Conservation (phyloP, 2,888 invertebrate genomes). For the Drosophila affinis region DNA sequence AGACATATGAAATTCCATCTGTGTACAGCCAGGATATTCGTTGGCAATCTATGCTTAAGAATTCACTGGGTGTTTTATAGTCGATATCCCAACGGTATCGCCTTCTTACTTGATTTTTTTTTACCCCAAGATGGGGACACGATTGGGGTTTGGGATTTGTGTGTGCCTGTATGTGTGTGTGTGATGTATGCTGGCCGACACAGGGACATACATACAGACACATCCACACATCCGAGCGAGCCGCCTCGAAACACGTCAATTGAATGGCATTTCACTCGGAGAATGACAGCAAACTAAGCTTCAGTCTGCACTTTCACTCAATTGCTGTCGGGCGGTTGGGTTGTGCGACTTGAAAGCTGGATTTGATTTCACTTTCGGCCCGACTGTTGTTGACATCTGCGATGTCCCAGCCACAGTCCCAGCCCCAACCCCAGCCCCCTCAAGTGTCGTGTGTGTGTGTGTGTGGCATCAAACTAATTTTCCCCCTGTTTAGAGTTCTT, state of each 20-base stretch:
- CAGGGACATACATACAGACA: neutral
- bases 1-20: too few species aligned
- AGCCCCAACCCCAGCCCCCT: constrained; percentile 5
- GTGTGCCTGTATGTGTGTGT: constrained; percentile 20
- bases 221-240: neutral
- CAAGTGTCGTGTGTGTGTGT: constrained; percentile 12
- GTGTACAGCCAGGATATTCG: too few species aligned
- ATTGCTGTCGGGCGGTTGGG: constrained; percentile 10
- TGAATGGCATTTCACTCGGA: constrained; percentile 71
- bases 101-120: constrained; percentile 12
- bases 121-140: constrained; percentile 2
- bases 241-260: constrained; percentile 57
- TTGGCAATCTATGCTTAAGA: too few species aligned
- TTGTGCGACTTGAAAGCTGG: constrained; percentile 29
- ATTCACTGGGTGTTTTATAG: neutral
- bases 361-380: constrained; percentile 74
- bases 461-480: constrained; percentile 75
- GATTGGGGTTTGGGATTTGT: constrained; percentile 19
- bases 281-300: constrained; percentile 69
- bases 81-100: neutral
- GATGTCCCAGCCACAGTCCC: constrained; percentile 11
- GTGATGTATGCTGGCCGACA: constrained; percentile 2
- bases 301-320: constrained; percentile 68
- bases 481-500: constrained; percentile 74
- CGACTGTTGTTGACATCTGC: constrained; percentile 72